Base-by-base conservation (phyloP, 2,888 invertebrate species). In the Melipona bicolor region DNA sequence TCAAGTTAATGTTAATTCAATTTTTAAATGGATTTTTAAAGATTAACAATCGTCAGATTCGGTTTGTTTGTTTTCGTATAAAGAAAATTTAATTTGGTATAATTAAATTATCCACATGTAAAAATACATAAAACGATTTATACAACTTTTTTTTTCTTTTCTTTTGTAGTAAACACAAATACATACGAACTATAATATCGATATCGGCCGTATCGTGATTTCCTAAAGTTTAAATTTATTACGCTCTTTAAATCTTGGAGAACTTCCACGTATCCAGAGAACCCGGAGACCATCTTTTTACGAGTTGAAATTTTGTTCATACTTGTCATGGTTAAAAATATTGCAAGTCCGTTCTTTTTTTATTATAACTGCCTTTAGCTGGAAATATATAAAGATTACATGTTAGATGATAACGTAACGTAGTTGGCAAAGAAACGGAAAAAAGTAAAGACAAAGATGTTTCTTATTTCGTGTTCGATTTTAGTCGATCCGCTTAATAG, bases 361-460 rank as follows among this genome's bases (percentile, higher is more conserved):
- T 5, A 19, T 27, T 50, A 19, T 3, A 24, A 27, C 27, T 68
- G 50, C 24, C 24, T 68, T 49, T 24, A 68, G 68, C 68, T 68
- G 68, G 19, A 68, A 50, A 68, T 68, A 68, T 68, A 68, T 68
- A 68, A 68, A 50, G 68, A 68, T 24, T 68, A 50, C 24, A 27
- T 13, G 3, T 50, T 27, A 68, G 19, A 27, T 1, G 24, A 68
- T 67, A 67, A 49, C 24, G 68, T 24, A 68, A 4, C 49, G 32
- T 32, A n/a, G 21, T 32, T 59, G 0, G 11, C 19, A 71, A 59
- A 59, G 19, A n/a, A 32, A 21, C 43, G 9, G 43, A 19, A n/a
- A 43, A 67, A 67, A 49, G 19, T 24, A 67, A 24, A 24, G 6
- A 32, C 27, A 6, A 49, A 62, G 49, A 19, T 3, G 11, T 62